Conservation (phyloP, 2,888 invertebrate species). For the Escarpia spicata region DNA sequence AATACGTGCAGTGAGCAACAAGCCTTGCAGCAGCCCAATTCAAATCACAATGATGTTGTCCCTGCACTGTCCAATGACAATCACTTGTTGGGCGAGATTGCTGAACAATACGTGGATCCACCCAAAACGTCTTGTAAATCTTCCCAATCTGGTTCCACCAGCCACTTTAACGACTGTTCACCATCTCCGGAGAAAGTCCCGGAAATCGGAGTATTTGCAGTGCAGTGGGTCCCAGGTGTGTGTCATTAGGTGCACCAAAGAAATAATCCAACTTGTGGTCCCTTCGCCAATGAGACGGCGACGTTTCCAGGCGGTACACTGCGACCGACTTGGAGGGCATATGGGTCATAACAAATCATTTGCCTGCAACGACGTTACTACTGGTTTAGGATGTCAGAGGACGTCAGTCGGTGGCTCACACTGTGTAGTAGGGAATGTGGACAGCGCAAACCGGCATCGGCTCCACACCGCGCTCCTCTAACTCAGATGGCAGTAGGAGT, state of each 20-base stretch:
- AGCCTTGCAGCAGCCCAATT: no score
- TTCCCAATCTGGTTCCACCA: no score
- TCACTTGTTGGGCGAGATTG: no score
- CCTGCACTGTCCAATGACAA: no score
- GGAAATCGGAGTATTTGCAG: no score
- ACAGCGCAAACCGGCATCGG: conserved; percentile 19
- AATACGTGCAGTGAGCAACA: no score
- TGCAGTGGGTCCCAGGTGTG: no score
- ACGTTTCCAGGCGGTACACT: neutral
- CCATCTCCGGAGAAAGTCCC: no score
- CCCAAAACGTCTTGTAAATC: no score
- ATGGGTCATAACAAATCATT: conserved; percentile 19
- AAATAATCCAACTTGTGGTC: conserved; percentile 14
- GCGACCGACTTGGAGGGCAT: neutral
- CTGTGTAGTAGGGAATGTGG: neutral
- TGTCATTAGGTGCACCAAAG: neutral
- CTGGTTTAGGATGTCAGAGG: conserved; percentile 29
- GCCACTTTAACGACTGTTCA: no score
- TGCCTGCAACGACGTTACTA: conserved; percentile 26
- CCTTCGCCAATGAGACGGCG: neutral
- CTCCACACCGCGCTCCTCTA: conserved; percentile 8
- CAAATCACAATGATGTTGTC: no score
- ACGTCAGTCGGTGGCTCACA: conserved; percentile 29
- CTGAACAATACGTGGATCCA: no score
- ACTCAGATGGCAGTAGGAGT: neutral